Conservation (phyloP, 2,113 vertebrate species). For the Protobothrops flavoviridis region DNA sequence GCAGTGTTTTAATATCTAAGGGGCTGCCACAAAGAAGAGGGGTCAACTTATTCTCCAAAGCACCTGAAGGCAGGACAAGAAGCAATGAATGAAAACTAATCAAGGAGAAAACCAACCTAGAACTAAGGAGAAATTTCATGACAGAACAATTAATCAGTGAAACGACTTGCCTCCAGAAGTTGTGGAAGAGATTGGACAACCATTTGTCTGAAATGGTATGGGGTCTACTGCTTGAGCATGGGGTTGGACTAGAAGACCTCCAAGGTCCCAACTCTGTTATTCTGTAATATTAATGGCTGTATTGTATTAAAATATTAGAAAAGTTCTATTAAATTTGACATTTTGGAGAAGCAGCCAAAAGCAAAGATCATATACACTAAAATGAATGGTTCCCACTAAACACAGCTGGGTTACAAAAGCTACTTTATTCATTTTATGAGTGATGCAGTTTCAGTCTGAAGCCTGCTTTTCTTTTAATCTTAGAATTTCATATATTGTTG, state of each 20-base stretch:
- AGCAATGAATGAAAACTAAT: not conserved
- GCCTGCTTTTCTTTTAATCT: slow-evolving; percentile 50
- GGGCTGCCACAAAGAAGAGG: too few species aligned
- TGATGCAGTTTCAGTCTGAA: slow-evolving; percentile 46
- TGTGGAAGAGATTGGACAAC: not conserved
- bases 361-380: slow-evolving; percentile 7
- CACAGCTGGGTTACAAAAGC: slow-evolving; percentile 38
- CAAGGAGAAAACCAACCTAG: not conserved
- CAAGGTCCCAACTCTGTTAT: not conserved
- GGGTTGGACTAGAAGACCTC: not conserved
- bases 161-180: not conserved
- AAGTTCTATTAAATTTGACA: slow-evolving; percentile 35
- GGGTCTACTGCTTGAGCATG: not conserved
- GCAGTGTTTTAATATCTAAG: too few species aligned
- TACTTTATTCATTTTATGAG: slow-evolving; percentile 50
- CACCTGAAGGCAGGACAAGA: not conserved
- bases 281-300: not conserved
- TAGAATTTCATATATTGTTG: slow-evolving; percentile 43
- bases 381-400: slow-evolving; percentile 42
- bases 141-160: not conserved
- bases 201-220: not conserved
- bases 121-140: not conserved
- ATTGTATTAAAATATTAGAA: not conserved
- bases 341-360: slow-evolving; percentile 33
- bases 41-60: not conserved